phyloP scores from a whole-genome alignment of 2,113 vertebrate genomes.

The Lepus timidus region DNA sequence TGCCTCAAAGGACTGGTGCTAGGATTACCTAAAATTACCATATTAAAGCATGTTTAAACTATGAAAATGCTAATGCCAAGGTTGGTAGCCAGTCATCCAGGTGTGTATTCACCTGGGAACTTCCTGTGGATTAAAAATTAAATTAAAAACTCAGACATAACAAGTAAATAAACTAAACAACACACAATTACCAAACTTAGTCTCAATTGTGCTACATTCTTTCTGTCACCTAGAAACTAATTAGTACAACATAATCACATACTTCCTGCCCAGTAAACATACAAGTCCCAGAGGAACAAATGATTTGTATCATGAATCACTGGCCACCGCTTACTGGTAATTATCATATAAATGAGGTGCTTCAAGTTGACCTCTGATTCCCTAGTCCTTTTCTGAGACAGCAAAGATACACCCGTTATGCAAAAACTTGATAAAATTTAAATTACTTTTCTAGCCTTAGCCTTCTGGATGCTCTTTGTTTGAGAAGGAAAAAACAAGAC shows the following conservation, averaged over 20 bases:
- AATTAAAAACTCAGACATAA: conserved; percentile 82
- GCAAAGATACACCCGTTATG: conserved; percentile 76
- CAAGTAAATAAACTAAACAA: conserved; percentile 78
- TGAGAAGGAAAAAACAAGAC: background rate
- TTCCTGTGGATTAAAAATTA: conserved; percentile 83
- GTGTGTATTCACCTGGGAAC: conserved; percentile 57
- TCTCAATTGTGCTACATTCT: conserved; percentile 79
- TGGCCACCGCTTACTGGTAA: conserved; percentile 85
- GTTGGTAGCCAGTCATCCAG: conserved; percentile 48
- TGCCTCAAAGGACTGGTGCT: background rate
- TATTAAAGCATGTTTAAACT: conserved; percentile 69
- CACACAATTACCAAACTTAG: conserved; percentile 80
- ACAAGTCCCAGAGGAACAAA: conserved; percentile 84
- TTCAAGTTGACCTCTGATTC: conserved; percentile 82
- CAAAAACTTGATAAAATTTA: conserved; percentile 81
- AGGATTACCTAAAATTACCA: conserved; percentile 73
- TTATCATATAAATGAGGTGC: conserved; percentile 88
- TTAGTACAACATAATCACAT: conserved; percentile 83
- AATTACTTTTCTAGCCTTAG: conserved; percentile 77
- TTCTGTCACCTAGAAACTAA: conserved; percentile 87
- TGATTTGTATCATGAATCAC: conserved; percentile 85
- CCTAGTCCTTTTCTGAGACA: conserved; percentile 75
- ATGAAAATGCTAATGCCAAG: conserved; percentile 32
- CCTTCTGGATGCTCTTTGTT: conserved; percentile 61
- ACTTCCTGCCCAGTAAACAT: conserved; percentile 86